Base-by-base conservation (phyloP, 92 coral and sea anemone species). In the Pocillopora meandrina region DNA sequence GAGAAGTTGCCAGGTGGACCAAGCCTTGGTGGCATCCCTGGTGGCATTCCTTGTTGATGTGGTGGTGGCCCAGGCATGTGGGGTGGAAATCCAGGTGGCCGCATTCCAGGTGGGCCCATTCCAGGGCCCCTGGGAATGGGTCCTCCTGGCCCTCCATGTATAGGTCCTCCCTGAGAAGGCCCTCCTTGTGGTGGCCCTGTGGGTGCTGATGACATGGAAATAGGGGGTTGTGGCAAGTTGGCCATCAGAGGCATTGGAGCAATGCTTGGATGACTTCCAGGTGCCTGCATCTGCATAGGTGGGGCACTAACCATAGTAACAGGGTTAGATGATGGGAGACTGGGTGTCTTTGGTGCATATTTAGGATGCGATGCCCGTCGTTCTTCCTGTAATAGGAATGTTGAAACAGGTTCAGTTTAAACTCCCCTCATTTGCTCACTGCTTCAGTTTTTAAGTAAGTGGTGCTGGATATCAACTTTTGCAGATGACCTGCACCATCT, bases 341-440 rank as follows among this genome's bases (percentile, higher is more conserved):
- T 95, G 73, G 92, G 98, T 35, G 99, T 96, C 85, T 89, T 89
- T 14, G 92, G 90, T 31, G 92, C 90, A 86, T 96, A 96, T 71
- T 92, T 92, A 17, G 96, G 90, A 70, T 94, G 74, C 9, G 92
- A 63, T 67, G 99, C 99, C 69, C 96, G 82, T 66, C 95, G 91
- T 86, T 96, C 98, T 84, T 96, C 99, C 99, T 96, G 79, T 20
- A 58, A 57, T 21, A 35, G 14, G n/a, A 73, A n/a, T 23, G 57
- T 56, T 49, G 31, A 71, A 26, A 35, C 15, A 58, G 52, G 52
- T 42, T 42, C 52, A 42, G 52, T 42, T 26, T 42, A 42, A 42
- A 42, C 8, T 42, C 52, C 52, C 8, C 52, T 42, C 52, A 42
- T 3, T 42, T 42, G 8, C 52, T 42, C 52, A 42, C 52, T 42